Percentiles rank a stretch among this genome's conserved stretches.
phyloP scores from a whole-genome alignment of 2,888 invertebrate species.

The Cryptocephalus moraei region DNA sequence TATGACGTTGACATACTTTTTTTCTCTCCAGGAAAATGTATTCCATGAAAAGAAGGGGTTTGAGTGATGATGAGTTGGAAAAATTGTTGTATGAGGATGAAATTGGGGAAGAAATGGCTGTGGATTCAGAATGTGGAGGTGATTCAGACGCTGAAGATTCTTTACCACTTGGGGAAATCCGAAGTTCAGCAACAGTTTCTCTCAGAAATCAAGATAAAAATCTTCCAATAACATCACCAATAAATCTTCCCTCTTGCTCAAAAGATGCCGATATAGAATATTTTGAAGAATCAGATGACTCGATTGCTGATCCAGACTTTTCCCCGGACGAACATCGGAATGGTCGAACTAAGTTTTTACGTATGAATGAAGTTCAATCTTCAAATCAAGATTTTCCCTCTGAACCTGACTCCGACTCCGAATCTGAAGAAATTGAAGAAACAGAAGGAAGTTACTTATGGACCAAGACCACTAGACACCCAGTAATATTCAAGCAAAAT shows the following conservation, averaged over 20 bases:
- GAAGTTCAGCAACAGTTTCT: background rate
- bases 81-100: background rate
- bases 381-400: too few relatives aligned
- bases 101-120: too few relatives aligned
- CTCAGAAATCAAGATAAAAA: background rate
- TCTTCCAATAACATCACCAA: background rate
- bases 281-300: background rate
- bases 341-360: too few relatives aligned
- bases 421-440: background rate
- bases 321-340: too few relatives aligned
- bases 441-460: background rate
- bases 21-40: too few relatives aligned
- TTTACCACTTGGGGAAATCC: background rate
- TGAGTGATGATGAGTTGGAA: background rate
- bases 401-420: too few relatives aligned
- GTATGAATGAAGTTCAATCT: too few relatives aligned
- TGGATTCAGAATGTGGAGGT: background rate
- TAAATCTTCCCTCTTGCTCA: too few relatives aligned
- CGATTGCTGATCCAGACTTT: background rate
- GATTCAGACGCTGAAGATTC: background rate
- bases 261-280: too few relatives aligned
- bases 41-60: background rate
- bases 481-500: background rate
- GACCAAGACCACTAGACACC: constrained; percentile 2
- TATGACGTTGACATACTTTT: too few relatives aligned